Evolutionary conservation across 2,888 invertebrate species (phyloP).

Genomic region (Xanthia icteritia): DNA sequence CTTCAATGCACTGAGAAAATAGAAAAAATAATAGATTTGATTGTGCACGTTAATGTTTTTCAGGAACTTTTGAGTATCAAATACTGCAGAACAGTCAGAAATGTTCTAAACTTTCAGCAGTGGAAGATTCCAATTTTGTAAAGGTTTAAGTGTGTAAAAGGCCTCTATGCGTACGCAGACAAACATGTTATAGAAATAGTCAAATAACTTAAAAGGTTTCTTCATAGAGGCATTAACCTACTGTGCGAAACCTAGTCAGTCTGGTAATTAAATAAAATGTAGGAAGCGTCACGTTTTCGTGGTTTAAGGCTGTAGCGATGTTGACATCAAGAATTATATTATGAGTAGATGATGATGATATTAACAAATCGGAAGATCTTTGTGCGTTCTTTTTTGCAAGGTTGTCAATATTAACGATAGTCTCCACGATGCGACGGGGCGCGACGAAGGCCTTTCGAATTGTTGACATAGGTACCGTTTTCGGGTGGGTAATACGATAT

Average conservation of each 20-base stretch:
- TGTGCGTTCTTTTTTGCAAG: not conserved
- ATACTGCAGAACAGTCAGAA: not conserved
- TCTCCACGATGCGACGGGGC: not conserved
- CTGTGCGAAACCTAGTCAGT: not conserved
- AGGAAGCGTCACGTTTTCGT: not conserved
- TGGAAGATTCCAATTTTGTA: not conserved
- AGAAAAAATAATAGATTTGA: not conserved
- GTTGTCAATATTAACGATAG: not conserved
- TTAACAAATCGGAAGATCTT: not conserved
- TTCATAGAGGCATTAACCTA: constrained; percentile 26
- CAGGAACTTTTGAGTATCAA: not conserved
- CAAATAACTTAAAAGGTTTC: constrained; percentile 15
- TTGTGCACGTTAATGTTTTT: not conserved
- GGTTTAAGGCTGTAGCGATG: not conserved
- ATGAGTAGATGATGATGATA: constrained; percentile 1
- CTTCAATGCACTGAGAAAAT: not conserved
- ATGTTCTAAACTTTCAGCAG: not conserved
- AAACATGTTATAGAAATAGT: constrained; percentile 4
- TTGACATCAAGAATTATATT: constrained; percentile 16
- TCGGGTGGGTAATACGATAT: not conserved
- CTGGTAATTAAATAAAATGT: constrained; percentile 10
- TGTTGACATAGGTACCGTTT: not conserved
- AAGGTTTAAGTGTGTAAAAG: constrained; percentile 3
- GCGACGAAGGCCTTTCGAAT: not conserved
- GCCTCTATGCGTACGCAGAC: not conserved